Evolutionary conservation across 2,797 vertebrate species (phyloP).

Genomic region (Neosalanx taihuensis): DNA sequence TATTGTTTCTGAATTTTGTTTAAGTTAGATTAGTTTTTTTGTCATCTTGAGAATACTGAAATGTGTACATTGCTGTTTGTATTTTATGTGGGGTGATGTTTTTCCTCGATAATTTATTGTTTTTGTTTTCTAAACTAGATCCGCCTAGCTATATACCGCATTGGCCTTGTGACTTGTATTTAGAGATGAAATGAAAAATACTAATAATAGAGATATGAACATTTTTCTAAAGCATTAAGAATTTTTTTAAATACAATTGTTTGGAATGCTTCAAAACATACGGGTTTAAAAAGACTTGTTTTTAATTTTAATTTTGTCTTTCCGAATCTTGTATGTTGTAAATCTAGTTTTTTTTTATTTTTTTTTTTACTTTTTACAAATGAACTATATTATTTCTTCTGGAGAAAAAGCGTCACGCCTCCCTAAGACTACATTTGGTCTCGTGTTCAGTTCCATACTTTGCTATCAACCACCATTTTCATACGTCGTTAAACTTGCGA

Average conservation of each 20-base stretch:
- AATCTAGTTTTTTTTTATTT: slow-evolving; percentile 54
- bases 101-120: slow-evolving; percentile 73
- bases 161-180: slow-evolving; percentile 84
- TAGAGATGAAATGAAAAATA: slow-evolving; percentile 80
- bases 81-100: slow-evolving; percentile 73
- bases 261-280: slow-evolving; percentile 82
- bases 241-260: slow-evolving; percentile 71
- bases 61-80: slow-evolving; percentile 78
- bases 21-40: slow-evolving; percentile 35
- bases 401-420: slow-evolving; percentile 58
- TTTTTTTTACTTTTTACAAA: slow-evolving; percentile 53
- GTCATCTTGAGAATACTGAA: slow-evolving; percentile 72
- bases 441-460: slow-evolving; percentile 49
- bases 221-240: slow-evolving; percentile 86
- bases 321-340: slow-evolving; percentile 67
- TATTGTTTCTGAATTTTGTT: slow-evolving; percentile 45
- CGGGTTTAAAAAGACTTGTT: slow-evolving; percentile 75
- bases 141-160: slow-evolving; percentile 83
- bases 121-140: slow-evolving; percentile 75
- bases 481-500: slow-evolving; percentile 65
- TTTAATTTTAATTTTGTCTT: slow-evolving; percentile 52
- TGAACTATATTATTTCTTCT: slow-evolving; percentile 56
- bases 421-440: slow-evolving; percentile 58
- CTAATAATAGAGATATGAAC: slow-evolving; percentile 83
- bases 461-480: slow-evolving; percentile 45